Conservation (phyloP, 2,888 invertebrate species). For the Epinotia nisella region DNA sequence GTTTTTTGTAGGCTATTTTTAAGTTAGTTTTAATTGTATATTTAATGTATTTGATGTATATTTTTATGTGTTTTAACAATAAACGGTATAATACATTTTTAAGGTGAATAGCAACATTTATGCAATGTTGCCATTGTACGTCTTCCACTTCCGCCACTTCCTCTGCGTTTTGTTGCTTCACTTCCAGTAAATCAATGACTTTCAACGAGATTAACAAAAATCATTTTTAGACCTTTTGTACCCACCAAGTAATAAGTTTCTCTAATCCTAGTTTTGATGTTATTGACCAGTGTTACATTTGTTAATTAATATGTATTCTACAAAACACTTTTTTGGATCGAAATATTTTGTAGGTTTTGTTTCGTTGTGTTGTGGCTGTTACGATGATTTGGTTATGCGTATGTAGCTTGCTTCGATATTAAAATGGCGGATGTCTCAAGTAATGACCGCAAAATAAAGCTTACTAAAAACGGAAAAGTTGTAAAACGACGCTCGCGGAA, state of each 20-base stretch:
- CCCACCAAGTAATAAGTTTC: neutral
- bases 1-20: too few relatives aligned
- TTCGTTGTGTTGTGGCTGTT: constrained; percentile 49
- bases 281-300: neutral
- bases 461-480: constrained; percentile 80
- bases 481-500: constrained; percentile 79
- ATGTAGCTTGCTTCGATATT: constrained; percentile 65
- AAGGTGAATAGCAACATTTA: constrained; percentile 8
- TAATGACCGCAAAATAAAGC: constrained; percentile 79
- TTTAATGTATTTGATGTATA: too few relatives aligned
- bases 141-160: constrained; percentile 13
- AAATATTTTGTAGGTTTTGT: constrained; percentile 25
- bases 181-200: neutral
- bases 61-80: too few relatives aligned
- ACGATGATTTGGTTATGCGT: constrained; percentile 55
- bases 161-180: constrained; percentile 29
- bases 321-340: neutral
- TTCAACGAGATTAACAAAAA: neutral
- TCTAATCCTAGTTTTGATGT: neutral
- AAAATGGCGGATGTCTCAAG: constrained; percentile 85
- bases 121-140: constrained; percentile 11
- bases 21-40: too few relatives aligned
- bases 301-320: neutral
- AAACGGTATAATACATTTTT: too few relatives aligned
- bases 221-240: neutral